Conservation (phyloP, 2,888 invertebrate species). For the Napeogenes inachia region DNA sequence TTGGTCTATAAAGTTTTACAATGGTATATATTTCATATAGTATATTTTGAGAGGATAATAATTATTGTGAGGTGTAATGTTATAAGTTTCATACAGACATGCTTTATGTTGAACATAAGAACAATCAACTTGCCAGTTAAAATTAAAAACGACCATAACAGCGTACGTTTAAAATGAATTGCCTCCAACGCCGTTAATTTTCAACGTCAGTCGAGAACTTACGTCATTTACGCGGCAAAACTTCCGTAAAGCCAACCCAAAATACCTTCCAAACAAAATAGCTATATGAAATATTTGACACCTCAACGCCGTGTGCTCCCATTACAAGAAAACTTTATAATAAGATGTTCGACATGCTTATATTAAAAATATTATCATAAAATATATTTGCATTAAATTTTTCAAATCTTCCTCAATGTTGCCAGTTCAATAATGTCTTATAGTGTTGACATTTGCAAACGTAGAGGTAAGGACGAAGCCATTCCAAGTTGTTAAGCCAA, state of each 20-base stretch:
- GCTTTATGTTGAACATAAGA: constrained; percentile 23
- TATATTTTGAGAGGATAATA: background rate
- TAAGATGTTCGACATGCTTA: background rate
- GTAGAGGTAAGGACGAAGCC: constrained; percentile 46
- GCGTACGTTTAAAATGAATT: constrained; percentile 49
- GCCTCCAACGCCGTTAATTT: constrained; percentile 47
- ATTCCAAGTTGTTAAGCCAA: constrained; percentile 55
- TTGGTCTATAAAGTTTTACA: too few species aligned
- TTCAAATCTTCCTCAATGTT: background rate
- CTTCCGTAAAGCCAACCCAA: constrained; percentile 40
- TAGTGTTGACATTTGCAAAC: constrained; percentile 50
- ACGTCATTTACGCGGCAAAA: constrained; percentile 48
- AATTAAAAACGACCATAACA: constrained; percentile 31
- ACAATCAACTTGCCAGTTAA: constrained; percentile 33
- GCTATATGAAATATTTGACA: constrained; percentile 50
- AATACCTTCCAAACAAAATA: constrained; percentile 44
- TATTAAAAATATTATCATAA: constrained; percentile 4
- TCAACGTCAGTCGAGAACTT: constrained; percentile 52
- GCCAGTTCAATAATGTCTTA: constrained; percentile 31
- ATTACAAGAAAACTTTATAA: constrained; percentile 4
- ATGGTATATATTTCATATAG: too few species aligned
- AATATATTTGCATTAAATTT: background rate
- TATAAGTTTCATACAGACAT: background rate
- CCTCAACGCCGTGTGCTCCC: constrained; percentile 13
- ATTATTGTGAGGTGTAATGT: background rate